Evolutionary conservation across 2,797 vertebrate genomes (phyloP), one percentile per base, ranked within the genome.

Genomic region (Carduelis carduelis): DNA sequence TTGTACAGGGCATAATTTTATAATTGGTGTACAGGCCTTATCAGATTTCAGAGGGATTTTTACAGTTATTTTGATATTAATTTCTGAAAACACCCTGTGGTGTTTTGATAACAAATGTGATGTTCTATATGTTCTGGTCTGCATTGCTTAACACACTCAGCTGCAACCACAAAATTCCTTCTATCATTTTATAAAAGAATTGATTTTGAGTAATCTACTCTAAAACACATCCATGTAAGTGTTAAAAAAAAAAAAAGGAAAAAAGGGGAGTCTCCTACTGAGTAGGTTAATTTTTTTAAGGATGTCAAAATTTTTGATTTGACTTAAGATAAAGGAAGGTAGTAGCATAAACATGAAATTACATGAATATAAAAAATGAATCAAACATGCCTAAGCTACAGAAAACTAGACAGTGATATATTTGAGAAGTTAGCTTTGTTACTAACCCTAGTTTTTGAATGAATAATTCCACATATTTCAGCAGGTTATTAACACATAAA

Each of bases 211-310:
- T 30, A 34, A 28, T 32, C 13, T 27, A 49, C 14, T 44, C 7
- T 77, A 72, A 81, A 46, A 39, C 1, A 22, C 2, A 50, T 6
- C 26, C 30, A 26, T 6, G 5, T 18, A 27, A 27, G 2, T n/a
- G 5, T 32, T 37, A 3, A 12, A 18, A 26, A n/a, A n/a, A 26
- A 41, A 8, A 8, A 6, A 9, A 17, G 39, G 14, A 14, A n/a
- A 28, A 27, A 41, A 35, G 1, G 19, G 5, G 2, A 23, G 18
- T 8, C 3, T 50, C 10, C 28, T 49, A 26, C 5, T 5, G 6
- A 30, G 12, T 21, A 44, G 8, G 9, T 53, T 49, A 76, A 61
- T 11, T 17, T 35, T 24, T 43, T 6, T 52, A 49, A 66, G 7
- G 6, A 52, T 70, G 6, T n/a, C 53, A 44, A 57, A 82, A 50